These are phyloP conservation scores for Zoanthus solanderi DNA, from an alignment of 92 coral and sea anemone genomes.

Conservation along the genomic window DNA sequence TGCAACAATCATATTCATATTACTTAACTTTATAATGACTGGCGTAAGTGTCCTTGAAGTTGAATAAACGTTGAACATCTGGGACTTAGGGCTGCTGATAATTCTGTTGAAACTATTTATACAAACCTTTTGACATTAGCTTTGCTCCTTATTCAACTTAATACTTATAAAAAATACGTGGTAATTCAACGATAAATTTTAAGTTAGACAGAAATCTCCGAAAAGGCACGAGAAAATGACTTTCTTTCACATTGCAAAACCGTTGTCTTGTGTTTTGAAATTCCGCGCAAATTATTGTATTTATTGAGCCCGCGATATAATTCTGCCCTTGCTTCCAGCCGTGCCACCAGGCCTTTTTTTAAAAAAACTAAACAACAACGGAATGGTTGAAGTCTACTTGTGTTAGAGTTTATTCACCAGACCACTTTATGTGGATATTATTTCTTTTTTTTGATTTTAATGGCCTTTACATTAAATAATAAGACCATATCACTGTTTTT, in stretches of 20 bases:
- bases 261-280: neutral
- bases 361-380: neutral
- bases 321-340: neutral
- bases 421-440: neutral
- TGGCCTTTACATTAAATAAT: neutral
- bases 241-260: neutral
- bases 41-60: neutral
- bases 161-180: neutral
- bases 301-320: slow-evolving; percentile 3
- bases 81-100: neutral
- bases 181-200: neutral
- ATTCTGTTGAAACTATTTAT: neutral
- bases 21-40: neutral
- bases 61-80: neutral
- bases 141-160: neutral
- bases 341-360: neutral
- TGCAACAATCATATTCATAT: neutral
- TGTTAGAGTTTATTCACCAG: slow-evolving; percentile 3
- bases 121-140: neutral
- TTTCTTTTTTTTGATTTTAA: neutral
- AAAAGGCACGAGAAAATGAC: neutral
- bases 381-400: neutral
- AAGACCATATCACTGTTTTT: no score
- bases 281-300: neutral
- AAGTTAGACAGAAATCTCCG: neutral